Conservation (phyloP, 2,888 invertebrate species). For the Sericinus montela region DNA sequence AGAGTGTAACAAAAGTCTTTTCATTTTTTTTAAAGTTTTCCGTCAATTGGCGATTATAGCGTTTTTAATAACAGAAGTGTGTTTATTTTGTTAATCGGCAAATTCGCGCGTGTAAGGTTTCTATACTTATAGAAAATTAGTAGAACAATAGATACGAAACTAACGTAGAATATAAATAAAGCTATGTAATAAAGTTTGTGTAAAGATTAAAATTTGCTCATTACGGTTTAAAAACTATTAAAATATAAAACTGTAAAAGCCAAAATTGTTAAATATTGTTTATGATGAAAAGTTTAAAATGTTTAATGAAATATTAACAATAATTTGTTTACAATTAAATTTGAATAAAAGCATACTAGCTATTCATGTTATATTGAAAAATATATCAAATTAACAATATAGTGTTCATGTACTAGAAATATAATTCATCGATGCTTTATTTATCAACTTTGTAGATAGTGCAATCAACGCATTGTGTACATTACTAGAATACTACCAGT, state of each 20-base stretch:
- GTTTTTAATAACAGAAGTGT: too few species aligned
- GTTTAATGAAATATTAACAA: neutral
- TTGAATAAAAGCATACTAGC: too few species aligned
- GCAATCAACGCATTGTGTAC: neutral
- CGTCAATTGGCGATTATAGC: too few species aligned
- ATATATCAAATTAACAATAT: neutral
- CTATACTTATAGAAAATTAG: neutral
- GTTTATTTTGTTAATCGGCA: neutral
- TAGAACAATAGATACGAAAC: neutral
- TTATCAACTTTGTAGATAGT: neutral
- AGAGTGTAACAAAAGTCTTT: too few species aligned
- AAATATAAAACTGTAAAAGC: neutral
- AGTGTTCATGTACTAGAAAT: neutral
- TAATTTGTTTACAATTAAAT: too few species aligned
- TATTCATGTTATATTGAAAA: too few species aligned
- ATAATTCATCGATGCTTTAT: neutral
- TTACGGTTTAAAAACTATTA: slow-evolving; percentile 23
- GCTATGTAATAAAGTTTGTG: slow-evolving; percentile 32
- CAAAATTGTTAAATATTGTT: slow-evolving; percentile 18
- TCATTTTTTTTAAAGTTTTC: too few species aligned
- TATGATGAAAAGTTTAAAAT: slow-evolving; percentile 9
- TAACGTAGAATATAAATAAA: slow-evolving; percentile 27
- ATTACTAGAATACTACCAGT: neutral
- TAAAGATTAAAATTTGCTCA: slow-evolving; percentile 45
- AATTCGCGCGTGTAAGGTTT: neutral